These are phyloP conservation scores for Torymus aiolomorphi DNA, from an alignment of 2,888 invertebrate species.

Conservation along the genomic window DNA sequence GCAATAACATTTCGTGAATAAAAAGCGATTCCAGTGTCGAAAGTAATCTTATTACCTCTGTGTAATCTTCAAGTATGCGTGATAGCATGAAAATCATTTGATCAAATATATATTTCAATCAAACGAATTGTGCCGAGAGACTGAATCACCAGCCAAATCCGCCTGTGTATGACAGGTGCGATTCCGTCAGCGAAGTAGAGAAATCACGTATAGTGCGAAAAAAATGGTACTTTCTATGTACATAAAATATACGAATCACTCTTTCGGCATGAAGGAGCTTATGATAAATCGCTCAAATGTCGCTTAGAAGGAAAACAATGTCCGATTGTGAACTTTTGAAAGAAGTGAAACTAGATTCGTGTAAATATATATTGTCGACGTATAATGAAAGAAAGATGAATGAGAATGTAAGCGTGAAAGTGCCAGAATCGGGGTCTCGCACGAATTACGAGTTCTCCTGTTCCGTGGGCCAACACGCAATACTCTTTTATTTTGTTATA, in stretches of 20 bases:
- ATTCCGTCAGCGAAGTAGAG: conserved; percentile 26
- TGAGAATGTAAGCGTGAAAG: conserved; percentile 52
- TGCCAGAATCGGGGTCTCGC: conserved; percentile 51
- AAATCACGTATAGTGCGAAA: conserved; percentile 24
- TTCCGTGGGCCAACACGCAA: conserved; percentile 34
- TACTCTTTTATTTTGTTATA: conserved; percentile 53
- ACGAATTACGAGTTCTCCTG: conserved; percentile 55
- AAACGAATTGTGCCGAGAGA: conserved; percentile 50
- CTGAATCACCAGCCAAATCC: conserved; percentile 42
- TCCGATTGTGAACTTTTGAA: conserved; percentile 42
- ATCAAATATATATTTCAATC: conserved; percentile 46
- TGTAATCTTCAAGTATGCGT: conserved; percentile 45
- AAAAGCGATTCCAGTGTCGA: conserved; percentile 51
- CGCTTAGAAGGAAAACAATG: conserved; percentile 42
- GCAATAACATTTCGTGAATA: conserved; percentile 43
- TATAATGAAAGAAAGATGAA: conserved; percentile 36
- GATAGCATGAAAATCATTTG: conserved; percentile 40
- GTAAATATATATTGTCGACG: conserved; percentile 55
- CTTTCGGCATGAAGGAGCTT: conserved; percentile 48
- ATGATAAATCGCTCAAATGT: conserved; percentile 47
- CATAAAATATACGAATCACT: conserved; percentile 46
- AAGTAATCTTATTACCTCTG: conserved; percentile 47
- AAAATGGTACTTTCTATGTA: conserved; percentile 46
- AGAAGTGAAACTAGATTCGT: conserved; percentile 46
- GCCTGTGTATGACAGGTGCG: conserved; percentile 1